Evolutionary conservation across 1,140 invertebrate genomes (phyloP), one percentile per base, ranked within the genome.

Genomic region (Drosophila kurseongensis): DNA sequence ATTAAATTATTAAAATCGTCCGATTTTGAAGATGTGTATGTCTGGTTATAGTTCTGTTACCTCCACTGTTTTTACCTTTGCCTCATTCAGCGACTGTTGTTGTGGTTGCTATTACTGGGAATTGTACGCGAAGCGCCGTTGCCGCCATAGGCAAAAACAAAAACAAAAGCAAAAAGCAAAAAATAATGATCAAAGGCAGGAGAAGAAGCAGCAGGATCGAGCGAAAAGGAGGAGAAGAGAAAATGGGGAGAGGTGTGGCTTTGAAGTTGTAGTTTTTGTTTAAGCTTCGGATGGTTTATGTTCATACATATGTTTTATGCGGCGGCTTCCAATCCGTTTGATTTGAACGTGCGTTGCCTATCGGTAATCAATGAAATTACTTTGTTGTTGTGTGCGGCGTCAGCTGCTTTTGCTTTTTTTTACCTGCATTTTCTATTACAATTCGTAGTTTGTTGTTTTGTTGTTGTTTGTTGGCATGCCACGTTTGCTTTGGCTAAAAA

Each of bases 301-400:
- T 41, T 68, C 29, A 32, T 32, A 32, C 8, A 50, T 76, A 76
- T 76, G 73, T 41, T 68, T 68, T 68, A 45, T 54, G 65, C 29
- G 65, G 61, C 65, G 65, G 36, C 72, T 81, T 86, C 61, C 74
- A 67, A 71, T 67, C 80, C 69, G 66, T 81, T 89, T 66, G 83
- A 80, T 60, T 68, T 66, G 83, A 80, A 84, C 83, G 80, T 86
- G 84, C 84, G 84, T 80, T 86, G 83, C 67, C 83, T 88, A 86
- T 86, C 83, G 80, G 84, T 88, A 88, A 88, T 88, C 84, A 88
- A 88, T 88, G 84, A 88, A 88, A 89, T 88, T 89, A 80, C 84
- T 80, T 78, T 89, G 80, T 89, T 68, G 68, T 73, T 65, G 51
- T 73, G 29, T 57, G 61, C 45, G 79, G 79, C 76, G 82, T 82